Conservation (phyloP, 2,888 invertebrate species). For the Platynereis dumerilii region DNA sequence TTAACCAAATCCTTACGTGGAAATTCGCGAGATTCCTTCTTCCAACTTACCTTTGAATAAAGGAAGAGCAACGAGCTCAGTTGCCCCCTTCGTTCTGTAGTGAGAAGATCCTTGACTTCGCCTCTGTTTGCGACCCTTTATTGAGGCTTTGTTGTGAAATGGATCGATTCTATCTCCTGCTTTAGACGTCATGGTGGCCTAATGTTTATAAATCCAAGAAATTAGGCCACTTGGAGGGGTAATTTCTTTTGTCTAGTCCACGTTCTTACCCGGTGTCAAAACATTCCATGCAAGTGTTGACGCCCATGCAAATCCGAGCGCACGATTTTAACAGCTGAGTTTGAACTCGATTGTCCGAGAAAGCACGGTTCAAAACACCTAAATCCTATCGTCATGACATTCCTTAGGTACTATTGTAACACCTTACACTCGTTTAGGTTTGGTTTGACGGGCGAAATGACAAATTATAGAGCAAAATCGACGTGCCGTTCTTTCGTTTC, state of each 20-base stretch:
- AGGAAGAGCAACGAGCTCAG: constrained; percentile 94
- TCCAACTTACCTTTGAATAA: constrained; percentile 86
- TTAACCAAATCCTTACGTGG: too few species aligned
- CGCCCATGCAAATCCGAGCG: constrained; percentile 31
- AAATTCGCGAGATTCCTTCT: background rate
- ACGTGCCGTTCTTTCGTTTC: constrained; percentile 11
- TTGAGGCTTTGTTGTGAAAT: constrained; percentile 87
- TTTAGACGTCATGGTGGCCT: constrained; percentile 38
- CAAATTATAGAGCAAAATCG: constrained; percentile 18
- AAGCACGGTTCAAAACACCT: constrained; percentile 8
- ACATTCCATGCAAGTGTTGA: constrained; percentile 33
- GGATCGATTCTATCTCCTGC: constrained; percentile 80
- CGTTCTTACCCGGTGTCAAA: constrained; percentile 30
- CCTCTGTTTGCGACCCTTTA: constrained; percentile 98
- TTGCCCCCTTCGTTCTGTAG: constrained; percentile 97
- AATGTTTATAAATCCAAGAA: constrained; percentile 14
- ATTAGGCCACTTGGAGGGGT: constrained; percentile 25
- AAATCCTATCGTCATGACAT: constrained; percentile 16
- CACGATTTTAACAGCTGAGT: constrained; percentile 23
- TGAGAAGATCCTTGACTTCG: constrained; percentile 98
- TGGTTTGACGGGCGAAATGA: background rate
- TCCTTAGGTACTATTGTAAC: constrained; percentile 20
- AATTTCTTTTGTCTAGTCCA: constrained; percentile 18
- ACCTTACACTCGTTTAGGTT: constrained; percentile 1
- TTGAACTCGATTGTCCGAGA: constrained; percentile 17